Evolutionary conservation across 2,113 vertebrate genomes (phyloP).

Genomic region (Chloebia gouldiae): DNA sequence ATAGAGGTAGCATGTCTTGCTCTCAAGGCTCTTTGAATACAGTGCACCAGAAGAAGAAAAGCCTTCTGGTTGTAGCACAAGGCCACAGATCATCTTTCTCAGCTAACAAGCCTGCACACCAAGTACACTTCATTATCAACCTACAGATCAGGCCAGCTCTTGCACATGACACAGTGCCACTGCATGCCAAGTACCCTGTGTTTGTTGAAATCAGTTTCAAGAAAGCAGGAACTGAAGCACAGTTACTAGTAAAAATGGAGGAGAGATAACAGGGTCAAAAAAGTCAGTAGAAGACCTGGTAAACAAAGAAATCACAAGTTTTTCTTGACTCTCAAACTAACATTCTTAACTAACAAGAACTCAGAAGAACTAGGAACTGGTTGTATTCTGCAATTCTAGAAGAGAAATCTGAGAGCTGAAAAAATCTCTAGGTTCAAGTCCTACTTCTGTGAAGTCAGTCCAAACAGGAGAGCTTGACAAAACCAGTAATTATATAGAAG

Average conservation of each 20-base stretch:
- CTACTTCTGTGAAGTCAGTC: neutral
- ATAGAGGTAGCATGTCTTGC: neutral
- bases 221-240: neutral
- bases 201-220: neutral
- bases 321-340: neutral
- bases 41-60: neutral
- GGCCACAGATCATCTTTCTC: neutral
- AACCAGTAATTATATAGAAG: neutral
- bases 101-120: neutral
- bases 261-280: neutral
- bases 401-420: neutral
- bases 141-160: neutral
- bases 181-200: neutral
- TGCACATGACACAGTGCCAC: neutral
- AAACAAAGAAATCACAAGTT: neutral
- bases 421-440: neutral
- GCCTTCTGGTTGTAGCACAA: accelerated
- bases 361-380: neutral
- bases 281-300: neutral
- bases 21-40: neutral
- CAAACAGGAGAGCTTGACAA: neutral
- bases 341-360: neutral
- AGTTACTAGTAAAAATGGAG: neutral
- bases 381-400: neutral
- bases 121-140: neutral